Base-by-base conservation (phyloP, 2,797 vertebrate genomes). In the Podarcis siculus region DNA sequence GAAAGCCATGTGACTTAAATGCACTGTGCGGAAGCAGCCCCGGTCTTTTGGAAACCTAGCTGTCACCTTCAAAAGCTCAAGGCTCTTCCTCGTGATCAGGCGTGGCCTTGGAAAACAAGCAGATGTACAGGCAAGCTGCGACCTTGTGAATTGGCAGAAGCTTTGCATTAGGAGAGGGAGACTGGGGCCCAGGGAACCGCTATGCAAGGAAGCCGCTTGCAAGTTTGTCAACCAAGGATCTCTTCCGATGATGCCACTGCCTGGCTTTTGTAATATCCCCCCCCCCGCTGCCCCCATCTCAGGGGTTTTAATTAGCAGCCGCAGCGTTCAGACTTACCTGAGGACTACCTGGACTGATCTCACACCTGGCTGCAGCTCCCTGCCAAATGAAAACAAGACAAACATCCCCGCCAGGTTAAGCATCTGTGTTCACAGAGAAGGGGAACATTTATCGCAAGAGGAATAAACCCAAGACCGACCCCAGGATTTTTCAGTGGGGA, bases 301-400 rank as follows among this genome's bases (percentile, higher is more conserved):
- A 1, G 10, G 64, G 79, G 49, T 13, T 79, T 39, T 55, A 30
- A 0, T 42, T 61, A 82, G 3, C 17, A 61, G 72, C 86, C 25
- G 0, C 15, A 2, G 39, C 6, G 71, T 95, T 94, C 94, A 97
- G 61, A 92, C 97, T 83, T 96, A 99, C 99, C 99, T 98, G 80
- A 99, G 98, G 94, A 99, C 98, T 78, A 99, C 98, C 96, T 99
- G 99, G 95, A 99, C 98, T 0, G 99, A 98, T 95, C 98, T 98
- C 90, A 98, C 97, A 87, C 99, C 98, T 0, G 98, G 98, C 25
- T 98, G 98, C 96, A 99, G 96, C 92, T 99, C 98, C 95, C 99
- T 99, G 91, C n/a, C 89, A 91, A 83, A 42, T 17, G 83, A n/a
- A 73, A 81, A 49, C 72, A 1, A 87, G 91, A 61, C 71, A 79